Percentiles rank a stretch among this genome's conserved stretches.
phyloP scores from a whole-genome alignment of 1,140 invertebrate species.

The Triops cancriformis region DNA sequence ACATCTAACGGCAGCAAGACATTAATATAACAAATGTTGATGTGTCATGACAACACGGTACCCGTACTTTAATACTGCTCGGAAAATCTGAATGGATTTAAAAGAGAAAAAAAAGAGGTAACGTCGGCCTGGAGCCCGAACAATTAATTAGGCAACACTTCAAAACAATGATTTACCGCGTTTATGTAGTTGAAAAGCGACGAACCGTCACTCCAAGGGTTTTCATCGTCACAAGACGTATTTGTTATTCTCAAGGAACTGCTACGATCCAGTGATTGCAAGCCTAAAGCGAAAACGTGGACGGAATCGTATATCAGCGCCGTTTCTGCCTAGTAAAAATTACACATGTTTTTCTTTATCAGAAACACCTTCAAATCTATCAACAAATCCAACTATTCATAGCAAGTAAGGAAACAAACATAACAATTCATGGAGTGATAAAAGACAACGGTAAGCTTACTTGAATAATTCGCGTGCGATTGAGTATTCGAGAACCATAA shows the following conservation, averaged over 20 bases:
- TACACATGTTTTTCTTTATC: not conserved
- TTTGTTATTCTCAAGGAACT: constrained; percentile 54
- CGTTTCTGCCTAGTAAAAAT: constrained; percentile 55
- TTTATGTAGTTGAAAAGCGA: constrained; percentile 72
- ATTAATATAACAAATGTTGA: no score
- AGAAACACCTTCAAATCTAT: not conserved
- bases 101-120: no score
- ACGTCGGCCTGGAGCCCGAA: not conserved
- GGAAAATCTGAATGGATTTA: no score
- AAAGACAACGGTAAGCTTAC: constrained; percentile 35
- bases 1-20: no score
- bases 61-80: no score
- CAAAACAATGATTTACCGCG: constrained; percentile 47
- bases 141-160: constrained; percentile 23
- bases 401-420: not conserved
- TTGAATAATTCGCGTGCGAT: constrained; percentile 49
- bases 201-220: constrained; percentile 67
- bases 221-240: constrained; percentile 56
- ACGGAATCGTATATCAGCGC: constrained; percentile 73
- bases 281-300: constrained; percentile 59
- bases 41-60: no score
- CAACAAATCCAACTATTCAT: not conserved
- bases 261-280: constrained; percentile 56
- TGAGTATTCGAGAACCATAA: constrained; percentile 40
- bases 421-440: not conserved